phyloP scores from a whole-genome alignment of 2,797 vertebrate species.

The Hybognathus amarus region DNA sequence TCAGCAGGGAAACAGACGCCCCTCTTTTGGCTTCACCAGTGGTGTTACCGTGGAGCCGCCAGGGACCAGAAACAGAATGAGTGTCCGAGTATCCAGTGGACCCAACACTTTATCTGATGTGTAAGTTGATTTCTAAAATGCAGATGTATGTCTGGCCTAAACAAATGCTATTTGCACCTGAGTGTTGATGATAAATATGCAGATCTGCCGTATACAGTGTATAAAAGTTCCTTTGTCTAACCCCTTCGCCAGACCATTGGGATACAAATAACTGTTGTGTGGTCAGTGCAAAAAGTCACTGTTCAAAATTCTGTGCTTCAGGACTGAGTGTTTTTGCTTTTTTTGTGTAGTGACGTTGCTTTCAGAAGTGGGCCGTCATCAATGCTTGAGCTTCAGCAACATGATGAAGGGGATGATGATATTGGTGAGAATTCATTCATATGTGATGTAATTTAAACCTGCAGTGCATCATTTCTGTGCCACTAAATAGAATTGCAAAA shows the following conservation, averaged over 20 bases:
- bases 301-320: background rate
- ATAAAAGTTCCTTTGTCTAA: background rate
- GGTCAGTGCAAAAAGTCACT: background rate
- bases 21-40: conserved; percentile 2
- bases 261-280: background rate
- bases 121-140: conserved; percentile 54
- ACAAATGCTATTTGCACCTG: background rate
- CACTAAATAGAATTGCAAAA: background rate
- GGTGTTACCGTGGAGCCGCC: conserved; percentile 33
- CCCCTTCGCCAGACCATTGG: background rate
- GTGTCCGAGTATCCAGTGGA: conserved; percentile 18
- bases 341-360: conserved; percentile 37
- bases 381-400: conserved; percentile 66
- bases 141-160: background rate
- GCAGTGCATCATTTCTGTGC: background rate
- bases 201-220: background rate
- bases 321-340: background rate
- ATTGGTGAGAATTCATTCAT: conserved; percentile 62
- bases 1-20: conserved; percentile 15
- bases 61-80: background rate
- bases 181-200: background rate
- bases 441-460: background rate
- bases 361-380: conserved; percentile 73
- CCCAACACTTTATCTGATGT: conserved; percentile 49
- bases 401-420: conserved; percentile 62